Conservation (phyloP, 2,113 vertebrate genomes). For the Sterrhoptilus dennistouni region DNA sequence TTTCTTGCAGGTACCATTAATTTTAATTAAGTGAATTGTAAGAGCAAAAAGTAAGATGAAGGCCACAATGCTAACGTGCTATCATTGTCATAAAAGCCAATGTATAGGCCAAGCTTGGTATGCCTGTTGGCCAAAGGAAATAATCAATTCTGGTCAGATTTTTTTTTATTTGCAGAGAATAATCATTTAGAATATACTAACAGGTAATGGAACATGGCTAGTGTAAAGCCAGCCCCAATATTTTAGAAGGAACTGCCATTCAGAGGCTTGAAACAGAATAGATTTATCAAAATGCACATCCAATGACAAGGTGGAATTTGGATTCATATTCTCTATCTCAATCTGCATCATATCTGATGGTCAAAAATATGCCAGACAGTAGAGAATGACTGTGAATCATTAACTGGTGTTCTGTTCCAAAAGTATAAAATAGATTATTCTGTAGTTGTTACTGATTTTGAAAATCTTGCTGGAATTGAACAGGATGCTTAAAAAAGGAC, state of each 20-base stretch:
- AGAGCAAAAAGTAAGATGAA: not conserved
- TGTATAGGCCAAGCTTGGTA: not conserved
- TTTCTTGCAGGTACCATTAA: constrained; percentile 22
- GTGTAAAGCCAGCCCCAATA: not conserved
- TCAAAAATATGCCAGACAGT: not conserved
- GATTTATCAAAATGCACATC: constrained; percentile 22
- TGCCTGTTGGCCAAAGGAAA: not conserved
- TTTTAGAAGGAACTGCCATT: not conserved
- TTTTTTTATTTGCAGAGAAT: not conserved
- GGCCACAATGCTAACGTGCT: not conserved
- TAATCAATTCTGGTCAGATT: not conserved
- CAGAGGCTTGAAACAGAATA: not conserved
- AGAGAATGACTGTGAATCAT: not conserved
- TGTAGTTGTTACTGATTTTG: not conserved
- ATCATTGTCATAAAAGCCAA: not conserved
- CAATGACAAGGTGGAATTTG: not conserved
- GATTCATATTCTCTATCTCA: not conserved
- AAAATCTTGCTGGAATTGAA: constrained; percentile 2
- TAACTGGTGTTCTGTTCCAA: not conserved
- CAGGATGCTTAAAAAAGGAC: not conserved
- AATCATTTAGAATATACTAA: not conserved
- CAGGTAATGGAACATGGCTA: not conserved
- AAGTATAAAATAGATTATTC: not conserved
- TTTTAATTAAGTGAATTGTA: constrained; percentile 31
- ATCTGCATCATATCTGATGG: not conserved